Percentiles rank a stretch among this genome's conserved stretches.
These are phyloP conservation scores for Chromis chromis DNA, from an alignment of 2,797 vertebrate genomes.

Conservation along the genomic window DNA sequence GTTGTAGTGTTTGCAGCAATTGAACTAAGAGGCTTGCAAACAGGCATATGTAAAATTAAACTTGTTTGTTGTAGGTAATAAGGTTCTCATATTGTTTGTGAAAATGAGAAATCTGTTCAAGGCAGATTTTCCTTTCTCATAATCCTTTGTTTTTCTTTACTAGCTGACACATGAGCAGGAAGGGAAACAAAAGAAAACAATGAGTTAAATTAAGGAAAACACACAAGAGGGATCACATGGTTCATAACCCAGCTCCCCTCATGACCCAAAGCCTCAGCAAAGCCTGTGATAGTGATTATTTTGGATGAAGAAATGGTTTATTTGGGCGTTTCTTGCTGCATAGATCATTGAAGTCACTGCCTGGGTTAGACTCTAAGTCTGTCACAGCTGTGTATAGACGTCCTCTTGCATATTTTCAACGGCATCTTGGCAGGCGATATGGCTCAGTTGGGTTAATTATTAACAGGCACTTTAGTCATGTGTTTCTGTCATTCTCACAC, in stretches of 20 bases:
- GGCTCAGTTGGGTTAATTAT: constrained; percentile 38
- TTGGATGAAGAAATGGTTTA: constrained; percentile 35
- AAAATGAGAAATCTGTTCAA: constrained; percentile 20
- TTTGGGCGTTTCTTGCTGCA: constrained; percentile 33
- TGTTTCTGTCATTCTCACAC: constrained; percentile 25
- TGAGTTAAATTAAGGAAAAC: constrained; percentile 32
- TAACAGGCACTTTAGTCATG: constrained; percentile 10
- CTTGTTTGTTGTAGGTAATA: background rate
- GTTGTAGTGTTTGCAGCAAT: background rate
- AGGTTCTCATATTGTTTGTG: background rate
- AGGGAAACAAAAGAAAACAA: constrained; percentile 33
- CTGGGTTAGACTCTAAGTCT: background rate
- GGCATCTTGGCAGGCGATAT: background rate
- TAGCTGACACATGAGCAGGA: constrained; percentile 36
- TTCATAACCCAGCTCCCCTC: constrained; percentile 1
- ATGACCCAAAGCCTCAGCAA: constrained; percentile 5
- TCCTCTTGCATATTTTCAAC: background rate
- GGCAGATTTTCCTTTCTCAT: constrained; percentile 14
- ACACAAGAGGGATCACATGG: constrained; percentile 2
- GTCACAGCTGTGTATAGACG: background rate
- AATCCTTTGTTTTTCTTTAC: constrained; percentile 19
- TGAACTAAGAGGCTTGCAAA: constrained; percentile 1
- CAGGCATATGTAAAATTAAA: background rate
- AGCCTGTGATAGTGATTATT: constrained; percentile 28
- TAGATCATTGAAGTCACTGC: constrained; percentile 13